Evolutionary conservation across 2,113 vertebrate genomes (phyloP), one percentile per base, ranked within the genome.

Genomic region (Campylomormyrus tamandua): DNA sequence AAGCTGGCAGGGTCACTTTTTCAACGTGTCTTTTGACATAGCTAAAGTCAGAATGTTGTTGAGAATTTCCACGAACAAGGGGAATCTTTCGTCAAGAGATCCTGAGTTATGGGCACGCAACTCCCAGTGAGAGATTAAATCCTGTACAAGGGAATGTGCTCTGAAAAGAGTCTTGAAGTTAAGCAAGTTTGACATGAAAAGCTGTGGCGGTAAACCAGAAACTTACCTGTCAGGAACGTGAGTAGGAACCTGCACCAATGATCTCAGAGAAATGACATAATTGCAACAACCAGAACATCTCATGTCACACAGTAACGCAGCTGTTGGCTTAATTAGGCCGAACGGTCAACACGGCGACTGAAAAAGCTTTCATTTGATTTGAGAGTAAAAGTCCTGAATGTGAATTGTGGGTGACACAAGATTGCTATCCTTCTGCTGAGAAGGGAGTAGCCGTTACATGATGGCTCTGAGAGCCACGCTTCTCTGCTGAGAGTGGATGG

Each of bases 231-330:
- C 56, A 2, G 39, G 56, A 62, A 31, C 45, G 45, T 15, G 17
- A 17, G 10, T 17, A 24, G n/a, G 87, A 88, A 19, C 9, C 11
- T 48, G 27, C 62, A 17, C 21, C 9, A 10, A 31, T n/a, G 42
- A 88, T 66, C 87, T 74, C 45, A 49, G 66, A 31, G 27, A 66
- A 88, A 70, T 39, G 9, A 56, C 87, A 88, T 88, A 74, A 74
- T 74, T 70, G 24, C 45, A 31, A 70, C 3, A 4, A n/a, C 5
- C 5, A 31, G 62, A 49, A 74, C 42, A 49, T 45, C 48, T 49
- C 24, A 49, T 74, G 62, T 74, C 52, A 13, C 87, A 52, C 87
- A 88, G 45, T 88, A 88, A 66, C 21, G 24, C 3, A 24, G 21
- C 87, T 66, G 53, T n/a, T 66, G 8, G 19, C 53, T 88, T 42